A percentile compares a stretch with the other conserved stretches of the same genome.
phyloP scores from a whole-genome alignment of 1,140 invertebrate genomes.

The Trinorchestia longiramus region DNA sequence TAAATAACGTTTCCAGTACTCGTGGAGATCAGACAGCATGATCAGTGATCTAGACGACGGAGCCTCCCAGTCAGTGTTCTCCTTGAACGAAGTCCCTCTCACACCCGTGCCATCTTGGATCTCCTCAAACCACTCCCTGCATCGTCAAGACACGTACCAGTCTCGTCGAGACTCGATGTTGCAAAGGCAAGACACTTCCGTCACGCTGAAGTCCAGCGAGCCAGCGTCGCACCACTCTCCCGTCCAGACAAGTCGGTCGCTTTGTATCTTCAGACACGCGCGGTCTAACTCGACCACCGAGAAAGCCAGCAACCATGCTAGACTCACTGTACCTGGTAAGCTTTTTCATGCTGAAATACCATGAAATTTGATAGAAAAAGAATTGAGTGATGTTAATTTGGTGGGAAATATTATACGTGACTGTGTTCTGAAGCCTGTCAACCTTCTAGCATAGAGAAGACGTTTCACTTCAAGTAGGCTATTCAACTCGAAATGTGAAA shows the following conservation, averaged over 20 bases:
- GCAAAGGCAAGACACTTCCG: constrained; percentile 14
- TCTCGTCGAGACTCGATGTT: background rate
- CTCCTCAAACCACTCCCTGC: constrained; percentile 39
- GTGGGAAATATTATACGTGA: no score
- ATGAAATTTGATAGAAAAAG: no score
- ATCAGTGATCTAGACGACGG: constrained; percentile 33
- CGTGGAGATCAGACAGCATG: constrained; percentile 48
- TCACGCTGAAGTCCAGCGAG: background rate
- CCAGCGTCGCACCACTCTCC: background rate
- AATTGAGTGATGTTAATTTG: no score
- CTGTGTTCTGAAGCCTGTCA: no score
- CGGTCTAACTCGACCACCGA: constrained; percentile 43
- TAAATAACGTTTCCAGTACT: background rate
- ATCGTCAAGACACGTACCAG: constrained; percentile 23
- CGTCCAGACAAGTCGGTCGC: constrained; percentile 12
- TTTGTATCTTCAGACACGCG: constrained; percentile 26
- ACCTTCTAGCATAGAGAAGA: no score
- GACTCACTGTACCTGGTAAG: constrained; percentile 23
- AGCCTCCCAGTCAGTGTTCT: constrained; percentile 41
- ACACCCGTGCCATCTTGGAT: constrained; percentile 45
- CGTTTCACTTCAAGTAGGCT: no score
- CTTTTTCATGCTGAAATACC: background rate
- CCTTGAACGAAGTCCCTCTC: background rate
- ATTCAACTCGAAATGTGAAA: no score
- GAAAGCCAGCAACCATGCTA: background rate